Evolutionary conservation across 92 coral and sea anemone genomes (phyloP), one percentile per base, ranked within the genome.

Genomic region (Epizoanthus illoricatus): DNA sequence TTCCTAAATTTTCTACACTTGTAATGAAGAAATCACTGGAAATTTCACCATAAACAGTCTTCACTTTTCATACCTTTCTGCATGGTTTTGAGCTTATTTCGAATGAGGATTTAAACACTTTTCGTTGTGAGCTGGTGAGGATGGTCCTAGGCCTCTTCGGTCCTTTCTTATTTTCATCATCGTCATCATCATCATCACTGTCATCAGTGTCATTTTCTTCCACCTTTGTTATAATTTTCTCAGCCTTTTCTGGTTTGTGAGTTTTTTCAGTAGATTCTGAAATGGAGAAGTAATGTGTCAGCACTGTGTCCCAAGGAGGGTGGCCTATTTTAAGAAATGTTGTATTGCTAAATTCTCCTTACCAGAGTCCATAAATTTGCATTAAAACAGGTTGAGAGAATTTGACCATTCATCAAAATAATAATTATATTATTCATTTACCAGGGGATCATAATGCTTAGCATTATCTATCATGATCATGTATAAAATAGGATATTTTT

Each of bases 51-150:
- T 10, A 54, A 80, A 7, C 6, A 45, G 42, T 19, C 40, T 19
- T 58, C 7, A 41, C 23, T 23, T 18, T 17, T 7, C 87, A 43
- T 84, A 96, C 99, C 99, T 97, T 97, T 88, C 99, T 88, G 75
- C 99, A 97, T 45, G 99, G 99, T 64, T 97, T 97, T 36, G 99
- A 97, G 89, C 99, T 97, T 65, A 97, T 92, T 90, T 97, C 99
- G 83, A 97, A 97, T 0, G 99, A 97, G n/a, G 99, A 97, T 70
- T 97, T 97, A 80, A 97, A 97, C 59, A 97, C 89, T 88, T 97
- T 97, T 85, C 99, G 90, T 66, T 97, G 99, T 80, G 94, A 97
- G 76, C 99, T 97, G 18, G 99, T 97, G 17, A 97, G 88, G 65
- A 97, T 97, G 61, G 99, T 97, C 71, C 99, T 87, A 0, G 99